These are phyloP conservation scores for Biston betularia DNA, from an alignment of 2,888 invertebrate species.

Conservation along the genomic window DNA sequence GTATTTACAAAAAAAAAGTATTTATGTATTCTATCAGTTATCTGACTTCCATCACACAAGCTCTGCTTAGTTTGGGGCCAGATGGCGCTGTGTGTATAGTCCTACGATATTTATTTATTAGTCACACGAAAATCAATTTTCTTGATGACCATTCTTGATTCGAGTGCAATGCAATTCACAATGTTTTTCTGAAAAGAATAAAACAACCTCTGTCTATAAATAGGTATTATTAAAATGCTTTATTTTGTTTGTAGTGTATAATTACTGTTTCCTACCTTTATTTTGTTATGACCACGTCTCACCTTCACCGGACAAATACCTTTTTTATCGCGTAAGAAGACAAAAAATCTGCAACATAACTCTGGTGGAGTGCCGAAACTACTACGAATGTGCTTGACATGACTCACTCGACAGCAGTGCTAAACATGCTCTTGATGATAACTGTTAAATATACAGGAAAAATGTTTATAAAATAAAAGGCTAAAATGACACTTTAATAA, in stretches of 20 bases:
- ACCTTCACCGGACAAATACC: conserved; percentile 50
- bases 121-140: neutral
- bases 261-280: conserved; percentile 71
- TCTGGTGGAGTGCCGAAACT: conserved; percentile 13
- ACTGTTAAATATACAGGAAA: too few relatives aligned
- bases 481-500: neutral
- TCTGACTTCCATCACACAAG: too few relatives aligned
- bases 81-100: too few relatives aligned
- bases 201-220: conserved; percentile 30
- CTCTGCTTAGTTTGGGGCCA: too few relatives aligned
- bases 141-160: neutral
- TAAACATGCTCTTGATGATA: neutral
- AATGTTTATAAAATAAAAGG: too few relatives aligned
- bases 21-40: too few relatives aligned
- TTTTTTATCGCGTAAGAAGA: conserved; percentile 48
- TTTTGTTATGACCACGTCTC: conserved; percentile 56
- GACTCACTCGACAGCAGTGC: conserved; percentile 12
- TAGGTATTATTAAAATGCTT: conserved; percentile 15
- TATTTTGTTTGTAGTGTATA: conserved; percentile 44
- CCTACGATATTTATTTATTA: too few relatives aligned
- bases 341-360: conserved; percentile 49
- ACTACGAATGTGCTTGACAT: conserved; percentile 14
- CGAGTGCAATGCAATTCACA: conserved; percentile 6
- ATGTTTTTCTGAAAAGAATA: conserved; percentile 10
- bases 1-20: too few relatives aligned